A percentile compares a stretch with the other conserved stretches of the same genome.
phyloP scores from a whole-genome alignment of 2,888 invertebrate species.

The Luperina testacea region DNA sequence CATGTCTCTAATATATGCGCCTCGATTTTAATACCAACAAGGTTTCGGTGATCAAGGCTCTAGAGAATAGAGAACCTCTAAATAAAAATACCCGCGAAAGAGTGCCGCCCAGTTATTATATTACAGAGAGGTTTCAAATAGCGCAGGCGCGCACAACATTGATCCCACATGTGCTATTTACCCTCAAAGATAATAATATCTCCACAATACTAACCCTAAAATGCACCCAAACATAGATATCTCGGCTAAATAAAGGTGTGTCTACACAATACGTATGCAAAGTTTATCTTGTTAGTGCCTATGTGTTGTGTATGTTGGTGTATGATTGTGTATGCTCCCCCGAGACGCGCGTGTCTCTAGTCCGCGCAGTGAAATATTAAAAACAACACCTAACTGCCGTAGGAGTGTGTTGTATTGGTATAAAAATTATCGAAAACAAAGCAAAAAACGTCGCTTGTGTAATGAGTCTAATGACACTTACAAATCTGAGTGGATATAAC shows the following conservation, averaged over 20 bases:
- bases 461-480: no score
- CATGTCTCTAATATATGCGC: no score
- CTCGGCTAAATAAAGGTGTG: slow-evolving; percentile 64
- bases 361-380: slow-evolving; percentile 80
- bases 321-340: slow-evolving; percentile 79
- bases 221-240: slow-evolving; percentile 56
- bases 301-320: slow-evolving; percentile 50
- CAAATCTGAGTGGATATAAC: no score
- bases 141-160: slow-evolving; percentile 40
- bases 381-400: slow-evolving; percentile 75
- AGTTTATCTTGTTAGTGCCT: slow-evolving; percentile 66
- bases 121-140: neutral
- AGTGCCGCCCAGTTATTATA: neutral
- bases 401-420: slow-evolving; percentile 60
- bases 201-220: slow-evolving; percentile 49
- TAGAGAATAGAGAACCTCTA: neutral
- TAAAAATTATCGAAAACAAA: neutral
- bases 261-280: slow-evolving; percentile 56
- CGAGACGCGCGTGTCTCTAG: slow-evolving; percentile 80
- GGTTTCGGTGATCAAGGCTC: no score
- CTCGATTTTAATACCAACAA: no score
- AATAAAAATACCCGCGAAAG: neutral
- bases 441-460: no score
- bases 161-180: slow-evolving; percentile 48
- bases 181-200: slow-evolving; percentile 38